These are phyloP conservation scores for Andrena minutula DNA, from an alignment of 2,888 invertebrate genomes.

Conservation along the genomic window DNA sequence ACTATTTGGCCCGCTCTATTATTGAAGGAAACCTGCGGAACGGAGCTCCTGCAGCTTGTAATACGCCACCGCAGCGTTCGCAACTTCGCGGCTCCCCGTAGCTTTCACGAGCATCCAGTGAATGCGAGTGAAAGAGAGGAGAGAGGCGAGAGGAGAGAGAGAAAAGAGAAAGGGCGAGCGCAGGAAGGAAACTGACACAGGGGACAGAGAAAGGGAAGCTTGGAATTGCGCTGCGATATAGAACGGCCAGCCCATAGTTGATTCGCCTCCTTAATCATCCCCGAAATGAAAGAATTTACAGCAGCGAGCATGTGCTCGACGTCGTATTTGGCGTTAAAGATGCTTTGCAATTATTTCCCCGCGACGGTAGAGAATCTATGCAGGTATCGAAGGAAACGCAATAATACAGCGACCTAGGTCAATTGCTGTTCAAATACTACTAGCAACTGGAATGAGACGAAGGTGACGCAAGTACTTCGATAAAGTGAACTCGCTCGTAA, in stretches of 20 bases:
- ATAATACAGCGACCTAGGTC: conserved; percentile 47
- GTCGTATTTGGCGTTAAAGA: not conserved
- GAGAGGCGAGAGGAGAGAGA: not conserved
- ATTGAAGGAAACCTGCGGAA: conserved; percentile 75
- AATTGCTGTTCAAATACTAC: conserved; percentile 51
- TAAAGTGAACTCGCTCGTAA: conserved; percentile 19
- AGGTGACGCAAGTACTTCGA: conserved; percentile 48
- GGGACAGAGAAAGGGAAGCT: conserved; percentile 1
- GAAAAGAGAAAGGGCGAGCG: conserved; percentile 35
- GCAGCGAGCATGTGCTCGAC: not conserved
- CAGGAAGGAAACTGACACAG: conserved; percentile 25
- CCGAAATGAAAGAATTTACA: not conserved
- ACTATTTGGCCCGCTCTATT: conserved; percentile 78
- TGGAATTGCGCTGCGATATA: conserved; percentile 13
- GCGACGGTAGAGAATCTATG: not conserved
- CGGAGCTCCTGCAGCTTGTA: conserved; percentile 69
- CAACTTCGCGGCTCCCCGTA: conserved; percentile 69
- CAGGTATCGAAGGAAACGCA: conserved; percentile 47
- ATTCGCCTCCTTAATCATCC: not conserved
- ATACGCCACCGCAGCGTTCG: conserved; percentile 66
- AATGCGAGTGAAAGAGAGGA: conserved; percentile 10
- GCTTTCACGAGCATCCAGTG: conserved; percentile 69
- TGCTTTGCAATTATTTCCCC: not conserved
- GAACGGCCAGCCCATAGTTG: not conserved
- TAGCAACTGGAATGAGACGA: conserved; percentile 38